A percentile compares a stretch with the other conserved stretches of the same genome.
Evolutionary conservation across 2,888 invertebrate species (phyloP).

Genomic region (Glomeris marginata): DNA sequence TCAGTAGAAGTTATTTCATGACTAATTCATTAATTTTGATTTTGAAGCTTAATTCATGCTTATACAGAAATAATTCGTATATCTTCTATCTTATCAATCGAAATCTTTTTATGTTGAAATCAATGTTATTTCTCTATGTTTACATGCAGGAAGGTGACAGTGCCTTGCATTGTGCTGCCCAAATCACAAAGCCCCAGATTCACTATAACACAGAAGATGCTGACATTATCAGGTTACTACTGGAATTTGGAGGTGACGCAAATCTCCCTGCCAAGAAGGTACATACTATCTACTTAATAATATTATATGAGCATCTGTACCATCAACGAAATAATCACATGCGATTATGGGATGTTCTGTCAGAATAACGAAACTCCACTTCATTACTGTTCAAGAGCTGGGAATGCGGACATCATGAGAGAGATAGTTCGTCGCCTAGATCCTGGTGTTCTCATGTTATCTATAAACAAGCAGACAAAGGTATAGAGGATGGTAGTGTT

Average conservation of each 20-base stretch:
- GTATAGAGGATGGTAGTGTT: slow-evolving; percentile 42
- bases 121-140: neutral
- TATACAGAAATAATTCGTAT: too few species aligned
- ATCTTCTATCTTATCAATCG: too few species aligned
- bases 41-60: too few species aligned
- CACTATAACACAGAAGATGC: slow-evolving; percentile 54
- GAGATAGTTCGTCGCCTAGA: slow-evolving; percentile 89
- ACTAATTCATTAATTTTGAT: too few species aligned
- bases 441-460: slow-evolving; percentile 76
- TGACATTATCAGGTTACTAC: slow-evolving; percentile 72
- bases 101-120: too few species aligned
- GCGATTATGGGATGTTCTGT: neutral
- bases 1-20: too few species aligned
- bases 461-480: slow-evolving; percentile 83
- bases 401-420: slow-evolving; percentile 84
- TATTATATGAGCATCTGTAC: neutral
- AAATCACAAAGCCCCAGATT: slow-evolving; percentile 63
- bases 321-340: neutral
- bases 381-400: slow-evolving; percentile 86
- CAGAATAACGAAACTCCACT: slow-evolving; percentile 84
- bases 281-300: slow-evolving; percentile 15
- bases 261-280: slow-evolving; percentile 58
- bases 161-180: slow-evolving; percentile 85
- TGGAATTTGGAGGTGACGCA: slow-evolving; percentile 85
- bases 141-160: slow-evolving; percentile 62